These are phyloP conservation scores for Drosophila baimaii DNA, from an alignment of 1,140 invertebrate species.

Conservation along the genomic window DNA sequence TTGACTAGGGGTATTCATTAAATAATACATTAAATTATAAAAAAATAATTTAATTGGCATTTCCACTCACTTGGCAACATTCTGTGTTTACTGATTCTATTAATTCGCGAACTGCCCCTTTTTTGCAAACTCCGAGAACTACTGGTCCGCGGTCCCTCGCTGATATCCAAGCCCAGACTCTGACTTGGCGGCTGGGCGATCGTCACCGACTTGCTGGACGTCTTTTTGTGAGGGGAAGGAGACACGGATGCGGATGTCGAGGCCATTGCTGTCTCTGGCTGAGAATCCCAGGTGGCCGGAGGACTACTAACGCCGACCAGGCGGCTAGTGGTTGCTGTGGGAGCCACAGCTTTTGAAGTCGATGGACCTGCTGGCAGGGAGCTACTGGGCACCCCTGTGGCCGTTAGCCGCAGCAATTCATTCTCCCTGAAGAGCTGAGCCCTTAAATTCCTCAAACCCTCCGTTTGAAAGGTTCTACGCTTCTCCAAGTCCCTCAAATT, in stretches of 20 bases:
- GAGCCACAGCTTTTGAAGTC: too few relatives aligned
- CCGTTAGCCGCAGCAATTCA: not conserved
- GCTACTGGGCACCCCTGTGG: not conserved
- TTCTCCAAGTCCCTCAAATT: constrained; percentile 45
- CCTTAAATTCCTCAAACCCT: constrained; percentile 40
- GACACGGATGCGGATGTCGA: too few relatives aligned
- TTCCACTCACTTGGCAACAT: not conserved
- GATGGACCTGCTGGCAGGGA: not conserved
- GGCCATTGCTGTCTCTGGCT: not conserved
- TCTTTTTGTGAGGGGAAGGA: not conserved
- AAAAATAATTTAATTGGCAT: too few relatives aligned
- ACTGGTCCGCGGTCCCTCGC: not conserved
- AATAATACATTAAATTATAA: too few relatives aligned
- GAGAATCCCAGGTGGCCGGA: not conserved
- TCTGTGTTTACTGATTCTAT: not conserved
- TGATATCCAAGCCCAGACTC: not conserved
- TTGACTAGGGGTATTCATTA: too few relatives aligned
- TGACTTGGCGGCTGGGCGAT: not conserved
- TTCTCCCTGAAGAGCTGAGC: constrained; percentile 35
- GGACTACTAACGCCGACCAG: too few relatives aligned
- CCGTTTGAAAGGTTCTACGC: constrained; percentile 17
- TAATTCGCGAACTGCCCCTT: not conserved
- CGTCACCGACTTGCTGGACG: constrained; percentile 6
- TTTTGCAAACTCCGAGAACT: constrained; percentile 3
- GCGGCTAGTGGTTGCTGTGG: too few relatives aligned